Conservation (phyloP, 2,888 invertebrate species). For the Rhabditophanes sp. region DNA sequence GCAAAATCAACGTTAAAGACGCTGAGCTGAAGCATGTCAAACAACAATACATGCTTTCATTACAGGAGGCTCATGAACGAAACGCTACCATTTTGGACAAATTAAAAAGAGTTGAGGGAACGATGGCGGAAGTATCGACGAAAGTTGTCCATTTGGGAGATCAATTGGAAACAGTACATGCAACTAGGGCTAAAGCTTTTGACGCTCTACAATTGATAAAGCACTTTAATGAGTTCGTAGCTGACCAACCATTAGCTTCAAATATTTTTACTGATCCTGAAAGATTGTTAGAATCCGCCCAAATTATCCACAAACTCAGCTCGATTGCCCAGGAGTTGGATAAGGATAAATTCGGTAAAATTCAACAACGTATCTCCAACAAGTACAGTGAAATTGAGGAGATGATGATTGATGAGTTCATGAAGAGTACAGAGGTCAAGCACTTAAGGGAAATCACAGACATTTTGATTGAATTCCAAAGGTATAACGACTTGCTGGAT, state of each 20-base stretch:
- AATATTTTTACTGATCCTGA: constrained; percentile 70
- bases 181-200: constrained; percentile 76
- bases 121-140: constrained; percentile 88
- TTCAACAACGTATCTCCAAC: constrained; percentile 37
- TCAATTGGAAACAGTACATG: constrained; percentile 76
- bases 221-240: constrained; percentile 74
- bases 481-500: constrained; percentile 61
- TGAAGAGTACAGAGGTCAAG: constrained; percentile 66
- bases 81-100: constrained; percentile 33
- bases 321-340: constrained; percentile 72
- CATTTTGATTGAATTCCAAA: constrained; percentile 77
- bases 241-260: constrained; percentile 64
- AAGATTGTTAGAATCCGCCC: constrained; percentile 78
- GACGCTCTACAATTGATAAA: constrained; percentile 83
- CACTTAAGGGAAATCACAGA: constrained; percentile 83
- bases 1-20: constrained; percentile 33
- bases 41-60: constrained; percentile 28
- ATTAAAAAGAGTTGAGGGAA: constrained; percentile 61
- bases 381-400: constrained; percentile 42
- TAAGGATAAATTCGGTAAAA: constrained; percentile 31
- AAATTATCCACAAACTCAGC: constrained; percentile 86
- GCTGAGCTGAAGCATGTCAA: constrained; percentile 36
- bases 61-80: constrained; percentile 33
- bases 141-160: constrained; percentile 96
- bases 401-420: constrained; percentile 80